Base-by-base conservation (phyloP, 2,888 invertebrate genomes). In the Calliopum simillimum region DNA sequence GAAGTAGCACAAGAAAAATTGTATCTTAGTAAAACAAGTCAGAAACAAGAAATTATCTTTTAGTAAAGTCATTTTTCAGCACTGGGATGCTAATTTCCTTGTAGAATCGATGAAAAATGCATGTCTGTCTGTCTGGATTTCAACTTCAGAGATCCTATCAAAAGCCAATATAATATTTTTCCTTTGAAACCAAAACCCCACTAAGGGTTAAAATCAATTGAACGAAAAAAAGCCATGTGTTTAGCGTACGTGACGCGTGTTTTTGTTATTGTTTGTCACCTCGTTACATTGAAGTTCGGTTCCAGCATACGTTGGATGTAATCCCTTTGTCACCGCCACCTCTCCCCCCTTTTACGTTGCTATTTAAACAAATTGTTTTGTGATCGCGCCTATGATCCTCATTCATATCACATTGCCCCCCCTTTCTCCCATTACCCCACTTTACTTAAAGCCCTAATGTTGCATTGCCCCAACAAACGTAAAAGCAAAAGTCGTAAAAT, bases 251-350 rank as follows among this genome's bases (percentile, higher is more conserved):
- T 25, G 46, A 23, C n/a, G 44, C 25, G 25, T 58, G 68, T 61
- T 75, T 72, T 74, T 74, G 74, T 74, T 73, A 74, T 73, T 73
- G 72, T 74, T 76, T 76, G 75, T 76, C 75, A 76, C 75, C 72
- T 76, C 73, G 72, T 76, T 73, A 74, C 68, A 72, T 55, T 70
- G 74, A 62, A 21, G 55, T 43, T 43, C 56, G 73, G 66, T n/a
- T n/a, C 66, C 71, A 69, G 69, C 62, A 67, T 23, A 53, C 19
- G 33, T 14, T 33, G 51, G 41, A 16, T n/a, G 43, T 16, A 44
- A 23, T 16, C 8, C 21, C 16, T 43, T 43, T 19, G 47, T 44
- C 6, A 44, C 46, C 16, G 8, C 19, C 11, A 49, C 49, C 8
- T n/a, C 16, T 11, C 19, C 11, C 8, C 49, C 8, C 6, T 19